Base-by-base conservation (phyloP, 2,113 vertebrate genomes). In the Toxostoma redivivum region DNA sequence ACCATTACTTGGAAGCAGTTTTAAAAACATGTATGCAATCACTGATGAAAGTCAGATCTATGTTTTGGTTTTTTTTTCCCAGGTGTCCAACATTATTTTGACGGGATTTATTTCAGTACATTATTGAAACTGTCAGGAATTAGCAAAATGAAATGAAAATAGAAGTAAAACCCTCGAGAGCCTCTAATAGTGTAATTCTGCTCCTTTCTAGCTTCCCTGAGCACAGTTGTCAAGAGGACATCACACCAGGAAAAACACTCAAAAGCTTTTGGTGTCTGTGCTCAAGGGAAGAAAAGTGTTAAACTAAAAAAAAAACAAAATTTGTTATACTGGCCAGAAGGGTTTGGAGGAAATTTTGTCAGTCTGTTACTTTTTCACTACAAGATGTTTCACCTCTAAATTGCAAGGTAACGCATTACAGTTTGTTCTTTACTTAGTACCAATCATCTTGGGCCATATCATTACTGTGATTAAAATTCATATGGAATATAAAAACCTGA, bases 71-170 rank as follows among this genome's bases (percentile, higher is more conserved):
- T 73, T 88, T 21, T 71, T 58, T 21, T 1, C 72, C 69, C 71
- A 80, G 53, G 30, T 86, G 40, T 54, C 58, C 77, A 79, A 81
- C 21, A 47, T 77, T 91, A 81, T 95, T 96, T 95, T 81, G 25
- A 76, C 76, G 60, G n/a, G 27, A 42, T 30, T 88, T 22, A 70
- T 67, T 86, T 96, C 45, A 65, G 15, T 35, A 85, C 27, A 23
- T 88, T 94, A 92, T 54, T 95, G 77, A 83, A 96, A 94, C 44
- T 91, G 44, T 30, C 71, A 77, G 40, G 73, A 87, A 61, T 93
- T 90, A 96, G 18, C 37, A 86, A 92, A 78, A 94, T 50, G 42
- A 96, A 90, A 92, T 54, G 22, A 95, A 92, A 94, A 82, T 88
- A 88, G 60, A 64, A 86, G 21, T 24, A 85, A 86, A 53, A 48